Evolutionary conservation across 2,797 vertebrate species (phyloP).

Genomic region (Fratercula arctica): DNA sequence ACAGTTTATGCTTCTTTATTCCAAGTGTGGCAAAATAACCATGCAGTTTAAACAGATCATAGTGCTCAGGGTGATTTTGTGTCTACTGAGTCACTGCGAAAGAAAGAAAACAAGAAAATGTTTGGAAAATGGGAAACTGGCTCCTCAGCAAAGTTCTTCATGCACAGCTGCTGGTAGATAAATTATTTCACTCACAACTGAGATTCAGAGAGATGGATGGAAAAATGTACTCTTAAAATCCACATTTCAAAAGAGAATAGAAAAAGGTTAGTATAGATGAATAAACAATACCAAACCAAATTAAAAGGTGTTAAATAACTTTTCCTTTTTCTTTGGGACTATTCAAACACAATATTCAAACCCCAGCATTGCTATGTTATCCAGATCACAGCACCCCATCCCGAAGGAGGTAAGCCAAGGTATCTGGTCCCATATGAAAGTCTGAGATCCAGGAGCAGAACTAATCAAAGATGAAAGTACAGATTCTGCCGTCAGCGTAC

Average conservation of each 20-base stretch:
- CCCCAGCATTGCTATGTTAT: fast-evolving
- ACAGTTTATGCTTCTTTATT: background rate
- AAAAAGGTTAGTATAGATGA: background rate
- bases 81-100: background rate
- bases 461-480: background rate
- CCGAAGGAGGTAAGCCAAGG: background rate
- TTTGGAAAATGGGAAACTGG: background rate
- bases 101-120: background rate
- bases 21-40: background rate
- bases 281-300: background rate
- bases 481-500: background rate
- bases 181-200: background rate
- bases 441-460: background rate
- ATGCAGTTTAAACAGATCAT: background rate
- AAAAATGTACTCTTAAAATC: background rate
- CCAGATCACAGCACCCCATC: background rate
- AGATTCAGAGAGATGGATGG: background rate
- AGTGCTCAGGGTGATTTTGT: background rate
- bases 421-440: background rate
- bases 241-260: background rate
- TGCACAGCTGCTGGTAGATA: background rate
- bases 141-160: background rate
- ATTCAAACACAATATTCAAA: background rate
- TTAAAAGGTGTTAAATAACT: background rate
- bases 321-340: background rate